These are phyloP conservation scores for Suillia variegata DNA, from an alignment of 2,888 invertebrate genomes.

Conservation along the genomic window DNA sequence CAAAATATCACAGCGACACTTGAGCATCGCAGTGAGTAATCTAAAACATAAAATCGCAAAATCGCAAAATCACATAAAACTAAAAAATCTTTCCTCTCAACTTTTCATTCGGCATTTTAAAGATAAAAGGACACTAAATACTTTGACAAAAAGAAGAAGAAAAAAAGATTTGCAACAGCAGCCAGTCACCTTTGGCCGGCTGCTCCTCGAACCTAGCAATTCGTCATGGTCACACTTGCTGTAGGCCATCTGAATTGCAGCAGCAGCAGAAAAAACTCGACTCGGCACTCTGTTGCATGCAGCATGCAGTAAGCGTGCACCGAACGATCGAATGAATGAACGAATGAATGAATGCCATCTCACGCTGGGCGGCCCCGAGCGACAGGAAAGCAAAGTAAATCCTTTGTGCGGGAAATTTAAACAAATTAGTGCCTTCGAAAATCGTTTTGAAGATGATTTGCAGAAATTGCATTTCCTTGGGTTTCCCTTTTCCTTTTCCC, in stretches of 20 bases:
- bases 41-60: slow-evolving; percentile 19
- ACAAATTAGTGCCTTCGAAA: slow-evolving; percentile 41
- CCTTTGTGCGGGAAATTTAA: slow-evolving; percentile 45
- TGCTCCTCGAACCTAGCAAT: slow-evolving; percentile 24
- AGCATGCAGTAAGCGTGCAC: too few relatives aligned
- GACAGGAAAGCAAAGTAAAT: slow-evolving; percentile 28
- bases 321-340: too few relatives aligned
- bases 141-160: slow-evolving; percentile 13
- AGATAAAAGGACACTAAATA: slow-evolving; percentile 28
- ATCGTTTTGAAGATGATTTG: background rate
- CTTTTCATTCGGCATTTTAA: background rate
- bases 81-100: background rate
- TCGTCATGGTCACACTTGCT: slow-evolving; percentile 45
- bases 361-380: slow-evolving; percentile 25
- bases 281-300: background rate
- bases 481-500: too few relatives aligned
- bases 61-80: slow-evolving; percentile 5
- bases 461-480: background rate
- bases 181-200: background rate
- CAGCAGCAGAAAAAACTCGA: background rate
- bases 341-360: slow-evolving; percentile 14
- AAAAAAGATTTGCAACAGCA: slow-evolving; percentile 16
- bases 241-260: background rate
- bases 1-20: background rate
- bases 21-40: slow-evolving; percentile 5